These are phyloP conservation scores for Noctilio leporinus DNA, from an alignment of 2,113 vertebrate genomes.

Conservation along the genomic window DNA sequence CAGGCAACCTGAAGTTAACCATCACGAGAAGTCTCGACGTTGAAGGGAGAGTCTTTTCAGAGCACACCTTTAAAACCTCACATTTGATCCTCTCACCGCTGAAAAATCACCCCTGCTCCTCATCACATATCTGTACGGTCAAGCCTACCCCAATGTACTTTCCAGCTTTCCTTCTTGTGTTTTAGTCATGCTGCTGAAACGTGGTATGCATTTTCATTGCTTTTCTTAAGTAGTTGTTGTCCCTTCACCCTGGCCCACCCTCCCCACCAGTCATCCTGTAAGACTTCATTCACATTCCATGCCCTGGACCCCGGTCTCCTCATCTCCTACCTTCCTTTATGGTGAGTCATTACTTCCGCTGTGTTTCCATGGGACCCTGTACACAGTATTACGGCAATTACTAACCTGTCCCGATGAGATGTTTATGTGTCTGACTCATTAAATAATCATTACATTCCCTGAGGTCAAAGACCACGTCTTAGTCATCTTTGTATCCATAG, in stretches of 20 bases:
- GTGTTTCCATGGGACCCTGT: conserved; percentile 33
- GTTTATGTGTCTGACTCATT: conserved; percentile 45
- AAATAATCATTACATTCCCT: not conserved
- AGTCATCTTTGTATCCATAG: conserved; percentile 8
- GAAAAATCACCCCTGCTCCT: not conserved
- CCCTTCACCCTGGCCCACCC: not conserved
- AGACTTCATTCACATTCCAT: not conserved
- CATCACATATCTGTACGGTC: not conserved
- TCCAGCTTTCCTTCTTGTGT: not conserved
- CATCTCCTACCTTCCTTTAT: not conserved
- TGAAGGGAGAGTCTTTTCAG: not conserved
- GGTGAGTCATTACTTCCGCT: conserved; percentile 9
- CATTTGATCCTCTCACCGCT: not conserved
- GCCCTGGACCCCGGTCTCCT: not conserved
- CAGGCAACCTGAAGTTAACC: not conserved
- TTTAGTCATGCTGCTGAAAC: not conserved
- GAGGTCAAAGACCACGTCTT: not conserved
- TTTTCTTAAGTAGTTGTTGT: not conserved
- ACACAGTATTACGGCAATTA: not conserved
- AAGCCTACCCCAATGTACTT: not conserved
- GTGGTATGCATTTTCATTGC: not conserved
- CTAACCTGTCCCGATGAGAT: not conserved
- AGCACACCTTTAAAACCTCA: not conserved
- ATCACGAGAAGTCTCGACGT: not conserved
- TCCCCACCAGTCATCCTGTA: not conserved